Evolutionary conservation across 2,888 invertebrate species (phyloP), one percentile per base, ranked within the genome.

Genomic region (Limenitis arthemis): DNA sequence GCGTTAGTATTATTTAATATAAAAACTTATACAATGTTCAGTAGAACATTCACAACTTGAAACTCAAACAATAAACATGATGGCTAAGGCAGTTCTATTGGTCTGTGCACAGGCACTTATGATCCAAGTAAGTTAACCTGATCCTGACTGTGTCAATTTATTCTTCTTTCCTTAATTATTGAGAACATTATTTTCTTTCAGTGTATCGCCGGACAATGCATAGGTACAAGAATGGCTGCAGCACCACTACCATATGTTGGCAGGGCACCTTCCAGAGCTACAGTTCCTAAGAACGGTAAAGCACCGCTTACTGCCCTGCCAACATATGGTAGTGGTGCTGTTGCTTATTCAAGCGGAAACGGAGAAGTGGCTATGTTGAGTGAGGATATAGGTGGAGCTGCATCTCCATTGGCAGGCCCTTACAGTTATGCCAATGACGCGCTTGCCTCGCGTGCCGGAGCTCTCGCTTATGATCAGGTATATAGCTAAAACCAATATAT

Each of bases 231-330:
- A 11, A 44, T 44, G 20, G 20, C 20, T 1, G 20, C 20, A 6
- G 59, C 56, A 9, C 70, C 72, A 31, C 63, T 61, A 8, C 73
- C 74, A 32, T 59, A 60, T 7, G 70, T 62, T 0, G 68, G 63
- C 7, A 73, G 47, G 4, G 56, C 50, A 0, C 72, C 72, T 44
- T 70, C 69, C 5, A 72, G 53, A 30, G 66, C 65, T 5, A 71
- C 71, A 6, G 1, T 72, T 71, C 64, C 29, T 72, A 5, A 67
- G 69, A 5, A 68, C 73, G 5, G 71, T 71, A 5, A n/a, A n/a
- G 65, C 66, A 30, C 53, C 71, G 5, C 68, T 69, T 44, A 71
- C 72, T 0, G 50, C 56, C 4, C 47, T 73, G 7, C 63, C 68
- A 0, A 62, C 70, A 7, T 60, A 59, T 31, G 74, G 73, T 8